A percentile compares a stretch with the other conserved stretches of the same genome.
Evolutionary conservation across 2,797 vertebrate species (phyloP).

Genomic region (Geotria australis): DNA sequence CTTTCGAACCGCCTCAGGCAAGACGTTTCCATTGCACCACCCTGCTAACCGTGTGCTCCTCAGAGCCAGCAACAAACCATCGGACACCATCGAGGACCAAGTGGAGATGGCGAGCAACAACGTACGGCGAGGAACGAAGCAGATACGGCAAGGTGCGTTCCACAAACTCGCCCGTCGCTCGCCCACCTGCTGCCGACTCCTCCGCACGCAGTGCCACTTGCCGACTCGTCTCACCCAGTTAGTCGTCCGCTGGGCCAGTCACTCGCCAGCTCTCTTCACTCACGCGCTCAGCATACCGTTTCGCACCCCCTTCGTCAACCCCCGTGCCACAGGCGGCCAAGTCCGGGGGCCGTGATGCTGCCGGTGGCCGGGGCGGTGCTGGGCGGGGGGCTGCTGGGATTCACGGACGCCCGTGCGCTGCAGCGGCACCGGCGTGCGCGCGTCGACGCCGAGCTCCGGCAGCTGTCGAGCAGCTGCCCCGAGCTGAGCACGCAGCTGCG

Average conservation of each 20-base stretch:
- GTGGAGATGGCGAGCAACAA: background rate
- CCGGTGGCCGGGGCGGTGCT: background rate
- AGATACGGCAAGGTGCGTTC: background rate
- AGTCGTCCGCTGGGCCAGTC: too few species aligned
- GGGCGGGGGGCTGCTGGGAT: background rate
- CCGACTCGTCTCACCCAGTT: too few species aligned
- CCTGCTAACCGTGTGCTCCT: too few species aligned
- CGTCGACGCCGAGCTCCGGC: slow-evolving; percentile 27
- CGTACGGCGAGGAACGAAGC: background rate
- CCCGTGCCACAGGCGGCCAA: background rate
- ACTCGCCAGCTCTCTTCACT: too few species aligned
- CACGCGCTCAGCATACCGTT: too few species aligned
- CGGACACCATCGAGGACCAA: background rate
- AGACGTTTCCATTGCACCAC: too few species aligned
- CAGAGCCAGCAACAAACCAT: background rate
- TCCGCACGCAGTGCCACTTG: too few species aligned
- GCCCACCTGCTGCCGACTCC: too few species aligned
- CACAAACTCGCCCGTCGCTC: too few species aligned
- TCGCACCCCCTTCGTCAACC: too few species aligned
- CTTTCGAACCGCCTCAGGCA: too few species aligned
- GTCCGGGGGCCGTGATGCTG: background rate
- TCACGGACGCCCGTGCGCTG: background rate
- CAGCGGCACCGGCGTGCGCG: slow-evolving; percentile 11
- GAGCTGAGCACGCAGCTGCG: slow-evolving; percentile 6
- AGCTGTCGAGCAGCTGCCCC: slow-evolving; percentile 17